Percentiles rank a stretch among this genome's conserved stretches.
Conservation (phyloP, 2,888 invertebrate genomes). For the Elegia similella region DNA sequence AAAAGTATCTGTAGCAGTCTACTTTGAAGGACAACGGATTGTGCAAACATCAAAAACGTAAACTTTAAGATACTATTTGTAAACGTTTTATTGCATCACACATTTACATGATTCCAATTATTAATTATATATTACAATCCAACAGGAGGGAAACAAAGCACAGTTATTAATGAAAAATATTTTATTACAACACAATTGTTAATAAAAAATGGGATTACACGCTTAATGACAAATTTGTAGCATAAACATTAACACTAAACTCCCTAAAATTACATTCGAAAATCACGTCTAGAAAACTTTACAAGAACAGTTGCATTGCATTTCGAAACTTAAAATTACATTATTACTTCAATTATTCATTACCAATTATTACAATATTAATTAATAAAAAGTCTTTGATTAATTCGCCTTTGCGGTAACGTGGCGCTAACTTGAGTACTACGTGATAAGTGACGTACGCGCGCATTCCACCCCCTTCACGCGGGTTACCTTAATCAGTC, state of each 20-base stretch:
- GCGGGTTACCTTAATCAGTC: constrained; percentile 47
- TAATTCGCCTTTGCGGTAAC: neutral
- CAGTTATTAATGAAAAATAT: constrained; percentile 48
- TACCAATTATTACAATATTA: constrained; percentile 40
- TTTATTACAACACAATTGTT: constrained; percentile 55
- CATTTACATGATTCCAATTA: constrained; percentile 9
- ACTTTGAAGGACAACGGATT: neutral
- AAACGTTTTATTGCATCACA: constrained; percentile 13
- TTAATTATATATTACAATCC: constrained; percentile 8
- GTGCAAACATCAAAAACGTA: neutral
- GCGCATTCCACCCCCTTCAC: neutral
- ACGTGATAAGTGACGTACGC: constrained; percentile 11
- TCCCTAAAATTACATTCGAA: constrained; percentile 45
- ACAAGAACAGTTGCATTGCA: constrained; percentile 44
- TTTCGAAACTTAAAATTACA: constrained; percentile 46
- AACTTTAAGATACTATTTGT: constrained; percentile 2
- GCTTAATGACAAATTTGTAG: constrained; percentile 45
- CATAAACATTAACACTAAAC: constrained; percentile 42
- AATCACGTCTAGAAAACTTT: constrained; percentile 46
- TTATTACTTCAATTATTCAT: constrained; percentile 36
- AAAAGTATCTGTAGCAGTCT: too few relatives aligned
- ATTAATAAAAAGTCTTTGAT: constrained; percentile 20
- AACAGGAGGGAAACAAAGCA: constrained; percentile 24
- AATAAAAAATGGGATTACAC: constrained; percentile 53
- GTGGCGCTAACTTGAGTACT: constrained; percentile 18